Conservation (phyloP, 2,113 vertebrate species). For the Gnathonemus echidnorhynchus region DNA sequence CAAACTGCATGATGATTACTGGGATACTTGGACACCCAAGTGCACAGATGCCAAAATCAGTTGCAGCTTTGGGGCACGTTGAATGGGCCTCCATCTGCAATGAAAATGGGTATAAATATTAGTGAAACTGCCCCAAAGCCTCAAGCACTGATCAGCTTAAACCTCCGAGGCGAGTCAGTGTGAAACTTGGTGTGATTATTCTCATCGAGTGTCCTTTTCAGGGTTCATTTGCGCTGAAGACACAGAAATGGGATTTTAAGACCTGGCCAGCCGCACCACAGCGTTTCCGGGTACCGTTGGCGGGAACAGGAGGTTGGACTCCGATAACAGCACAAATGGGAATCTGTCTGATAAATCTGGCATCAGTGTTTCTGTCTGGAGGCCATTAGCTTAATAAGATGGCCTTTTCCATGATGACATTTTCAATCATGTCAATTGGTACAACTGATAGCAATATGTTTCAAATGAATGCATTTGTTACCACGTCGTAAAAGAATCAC, state of each 20-base stretch:
- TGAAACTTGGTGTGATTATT: background rate
- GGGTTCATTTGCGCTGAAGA: constrained; percentile 14
- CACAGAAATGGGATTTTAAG: background rate
- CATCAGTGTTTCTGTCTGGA: background rate
- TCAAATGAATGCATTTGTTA: background rate
- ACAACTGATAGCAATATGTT: background rate
- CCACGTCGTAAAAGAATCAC: background rate
- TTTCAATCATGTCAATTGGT: background rate
- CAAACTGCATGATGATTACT: background rate
- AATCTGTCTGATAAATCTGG: background rate
- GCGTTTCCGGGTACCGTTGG: background rate
- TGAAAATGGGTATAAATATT: background rate
- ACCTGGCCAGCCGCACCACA: background rate
- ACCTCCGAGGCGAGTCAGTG: background rate
- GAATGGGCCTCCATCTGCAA: background rate
- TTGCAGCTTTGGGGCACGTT: background rate
- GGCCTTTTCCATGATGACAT: background rate
- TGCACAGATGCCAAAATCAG: background rate
- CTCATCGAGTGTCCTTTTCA: background rate
- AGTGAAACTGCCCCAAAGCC: background rate
- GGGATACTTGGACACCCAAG: background rate
- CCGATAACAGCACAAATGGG: background rate
- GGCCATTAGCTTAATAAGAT: background rate
- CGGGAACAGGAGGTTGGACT: background rate
- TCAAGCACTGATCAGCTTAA: background rate